Conservation (phyloP, 1,140 invertebrate species). For the Oncopeltus fasciatus region DNA sequence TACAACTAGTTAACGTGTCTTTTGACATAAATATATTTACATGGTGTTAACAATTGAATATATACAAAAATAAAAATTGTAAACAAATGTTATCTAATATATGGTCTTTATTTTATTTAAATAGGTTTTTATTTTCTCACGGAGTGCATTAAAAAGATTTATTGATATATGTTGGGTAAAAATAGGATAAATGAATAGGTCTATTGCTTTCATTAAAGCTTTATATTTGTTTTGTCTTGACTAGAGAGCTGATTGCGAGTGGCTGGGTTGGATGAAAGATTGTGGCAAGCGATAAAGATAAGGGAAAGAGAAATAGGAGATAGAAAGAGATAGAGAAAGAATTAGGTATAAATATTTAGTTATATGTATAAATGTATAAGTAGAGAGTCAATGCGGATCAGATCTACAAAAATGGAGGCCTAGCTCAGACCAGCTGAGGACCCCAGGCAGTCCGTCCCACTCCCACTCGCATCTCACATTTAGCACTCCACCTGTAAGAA, state of each 20-base stretch:
- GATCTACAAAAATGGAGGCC: neutral
- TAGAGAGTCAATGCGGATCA: neutral
- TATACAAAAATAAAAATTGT: constrained; percentile 12
- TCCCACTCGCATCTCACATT: neutral
- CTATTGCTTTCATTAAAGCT: constrained; percentile 8
- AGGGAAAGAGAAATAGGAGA: no score
- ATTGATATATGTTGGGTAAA: neutral
- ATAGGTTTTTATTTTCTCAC: constrained; percentile 1
- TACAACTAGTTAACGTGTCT: constrained; percentile 15
- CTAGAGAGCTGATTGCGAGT: constrained; percentile 1
- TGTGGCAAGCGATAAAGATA: no score
- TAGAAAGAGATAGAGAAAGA: neutral
- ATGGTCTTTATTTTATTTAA: constrained; percentile 8
- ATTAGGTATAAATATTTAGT: no score
- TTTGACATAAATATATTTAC: constrained; percentile 16
- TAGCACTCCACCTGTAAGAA: neutral
- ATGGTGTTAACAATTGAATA: constrained; percentile 14
- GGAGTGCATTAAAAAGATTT: neutral
- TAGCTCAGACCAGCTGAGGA: constrained; percentile 3
- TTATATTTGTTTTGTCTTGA: neutral
- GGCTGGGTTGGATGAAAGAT: neutral
- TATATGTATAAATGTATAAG: no score
- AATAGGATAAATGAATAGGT: neutral
- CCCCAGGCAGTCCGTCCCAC: neutral
- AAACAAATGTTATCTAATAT: constrained; percentile 13